Percentiles rank a stretch among this genome's conserved stretches.
Evolutionary conservation across 2,888 invertebrate genomes (phyloP).

Genomic region (Dicycla oo): DNA sequence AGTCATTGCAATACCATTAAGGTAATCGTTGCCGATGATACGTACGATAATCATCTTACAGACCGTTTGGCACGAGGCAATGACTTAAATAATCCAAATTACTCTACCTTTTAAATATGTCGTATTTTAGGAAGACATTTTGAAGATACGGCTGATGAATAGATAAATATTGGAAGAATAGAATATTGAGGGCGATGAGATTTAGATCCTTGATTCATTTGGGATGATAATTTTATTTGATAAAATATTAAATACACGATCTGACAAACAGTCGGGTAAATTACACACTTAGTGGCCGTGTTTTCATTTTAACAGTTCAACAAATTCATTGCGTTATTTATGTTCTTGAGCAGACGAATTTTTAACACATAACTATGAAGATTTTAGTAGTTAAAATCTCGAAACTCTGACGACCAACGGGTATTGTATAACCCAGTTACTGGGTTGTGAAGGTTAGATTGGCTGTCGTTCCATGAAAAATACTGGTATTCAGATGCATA

Average conservation of each 20-base stretch:
- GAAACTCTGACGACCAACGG: background rate
- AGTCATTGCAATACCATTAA: slow-evolving; percentile 67
- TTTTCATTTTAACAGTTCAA: background rate
- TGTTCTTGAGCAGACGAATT: background rate
- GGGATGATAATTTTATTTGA: background rate
- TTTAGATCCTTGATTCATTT: background rate
- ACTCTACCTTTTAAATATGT: slow-evolving; percentile 43
- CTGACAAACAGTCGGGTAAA: no score
- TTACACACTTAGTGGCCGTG: background rate
- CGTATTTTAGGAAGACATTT: slow-evolving; percentile 31
- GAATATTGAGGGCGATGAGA: background rate
- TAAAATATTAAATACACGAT: background rate
- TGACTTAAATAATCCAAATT: slow-evolving; percentile 47
- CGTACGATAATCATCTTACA: slow-evolving; percentile 69
- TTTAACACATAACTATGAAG: background rate
- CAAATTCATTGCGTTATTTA: background rate
- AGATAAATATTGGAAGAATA: slow-evolving; percentile 23
- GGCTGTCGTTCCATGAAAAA: background rate
- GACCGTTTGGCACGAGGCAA: slow-evolving; percentile 58
- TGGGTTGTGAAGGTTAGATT: background rate
- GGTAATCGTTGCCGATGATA: slow-evolving; percentile 63
- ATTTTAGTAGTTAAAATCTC: background rate
- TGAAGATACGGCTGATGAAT: slow-evolving; percentile 11
- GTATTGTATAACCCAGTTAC: background rate
- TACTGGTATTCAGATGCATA: background rate